phyloP scores from a whole-genome alignment of 2,113 vertebrate genomes.

The Pavo muticus region DNA sequence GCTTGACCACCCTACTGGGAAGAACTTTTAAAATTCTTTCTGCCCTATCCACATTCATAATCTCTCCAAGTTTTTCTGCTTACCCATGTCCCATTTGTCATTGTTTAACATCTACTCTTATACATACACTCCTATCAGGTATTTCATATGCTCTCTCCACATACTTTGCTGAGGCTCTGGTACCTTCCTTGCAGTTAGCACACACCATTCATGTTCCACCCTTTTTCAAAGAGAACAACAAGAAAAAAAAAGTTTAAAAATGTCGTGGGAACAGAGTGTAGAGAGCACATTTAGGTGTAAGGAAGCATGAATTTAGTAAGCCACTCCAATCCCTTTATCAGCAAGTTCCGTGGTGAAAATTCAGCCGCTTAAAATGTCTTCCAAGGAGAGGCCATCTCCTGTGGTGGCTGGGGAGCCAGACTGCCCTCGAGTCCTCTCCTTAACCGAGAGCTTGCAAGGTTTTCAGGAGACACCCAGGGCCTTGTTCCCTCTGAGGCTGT shows the following conservation, averaged over 20 bases:
- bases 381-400: background rate
- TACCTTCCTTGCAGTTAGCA: background rate
- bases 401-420: background rate
- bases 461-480: background rate
- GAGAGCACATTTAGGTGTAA: background rate
- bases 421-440: background rate
- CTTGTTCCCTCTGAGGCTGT: background rate
- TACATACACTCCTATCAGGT: background rate
- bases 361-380: background rate
- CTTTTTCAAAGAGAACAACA: background rate
- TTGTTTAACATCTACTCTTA: background rate
- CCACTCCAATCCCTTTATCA: background rate
- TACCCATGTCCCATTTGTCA: accelerated
- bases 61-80: background rate
- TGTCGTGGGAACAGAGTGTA: background rate
- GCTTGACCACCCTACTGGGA: background rate
- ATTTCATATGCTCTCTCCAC: background rate
- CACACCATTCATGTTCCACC: background rate
- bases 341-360: background rate
- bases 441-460: background rate
- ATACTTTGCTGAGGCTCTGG: background rate
- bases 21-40: background rate
- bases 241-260: background rate
- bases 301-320: background rate
- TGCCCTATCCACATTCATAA: background rate